phyloP scores from a whole-genome alignment of 23 tunicate genomes.

The Phallusia fumigata region DNA sequence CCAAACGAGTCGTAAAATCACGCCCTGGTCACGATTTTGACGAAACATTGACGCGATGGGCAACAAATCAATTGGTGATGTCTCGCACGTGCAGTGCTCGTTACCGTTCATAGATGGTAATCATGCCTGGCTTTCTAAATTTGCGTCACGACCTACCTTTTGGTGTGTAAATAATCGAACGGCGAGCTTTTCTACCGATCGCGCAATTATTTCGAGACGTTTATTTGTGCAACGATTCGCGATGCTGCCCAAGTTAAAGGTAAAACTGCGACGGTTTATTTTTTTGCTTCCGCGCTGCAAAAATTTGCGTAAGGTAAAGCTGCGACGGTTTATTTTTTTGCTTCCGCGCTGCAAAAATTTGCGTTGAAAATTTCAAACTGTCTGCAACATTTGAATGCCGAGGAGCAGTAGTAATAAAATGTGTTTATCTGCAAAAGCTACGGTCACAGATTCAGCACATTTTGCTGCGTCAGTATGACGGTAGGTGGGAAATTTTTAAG shows the following conservation, averaged over 20 bases:
- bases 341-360: too few species aligned
- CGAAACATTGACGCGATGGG: background rate
- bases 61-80: background rate
- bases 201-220: background rate
- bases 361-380: too few species aligned
- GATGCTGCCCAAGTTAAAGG: background rate
- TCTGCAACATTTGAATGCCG: too few species aligned
- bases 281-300: too few species aligned
- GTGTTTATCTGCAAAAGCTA: too few species aligned
- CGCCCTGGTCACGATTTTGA: background rate
- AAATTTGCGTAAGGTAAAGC: too few species aligned
- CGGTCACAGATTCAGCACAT: too few species aligned
- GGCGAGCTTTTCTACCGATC: background rate
- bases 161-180: background rate
- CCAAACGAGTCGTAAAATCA: background rate
- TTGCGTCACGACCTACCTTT: background rate
- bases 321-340: too few species aligned
- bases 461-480: too few species aligned
- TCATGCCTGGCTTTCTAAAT: background rate
- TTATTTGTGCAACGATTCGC: background rate
- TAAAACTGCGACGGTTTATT: too few species aligned
- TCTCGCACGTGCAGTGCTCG: background rate
- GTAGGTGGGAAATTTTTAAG: too few species aligned
- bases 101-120: background rate
- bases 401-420: too few species aligned